These are phyloP conservation scores for Tragopan temminckii DNA, from an alignment of 2,797 vertebrate genomes.

Conservation along the genomic window DNA sequence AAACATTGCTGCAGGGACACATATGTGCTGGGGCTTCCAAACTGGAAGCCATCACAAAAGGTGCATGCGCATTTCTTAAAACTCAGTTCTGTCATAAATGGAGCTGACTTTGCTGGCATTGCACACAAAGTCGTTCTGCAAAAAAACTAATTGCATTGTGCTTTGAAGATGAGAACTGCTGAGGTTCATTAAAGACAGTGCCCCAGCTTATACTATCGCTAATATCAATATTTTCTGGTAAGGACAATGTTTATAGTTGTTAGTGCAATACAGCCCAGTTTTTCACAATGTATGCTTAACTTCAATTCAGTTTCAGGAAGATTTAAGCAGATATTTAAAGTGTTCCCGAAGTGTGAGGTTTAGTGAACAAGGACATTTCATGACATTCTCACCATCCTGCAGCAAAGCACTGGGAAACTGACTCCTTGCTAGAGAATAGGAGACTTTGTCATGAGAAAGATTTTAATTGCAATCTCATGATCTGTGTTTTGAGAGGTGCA, in stretches of 20 bases:
- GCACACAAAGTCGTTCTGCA: background rate
- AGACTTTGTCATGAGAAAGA: background rate
- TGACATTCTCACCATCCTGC: background rate
- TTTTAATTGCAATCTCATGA: rapidly evolving
- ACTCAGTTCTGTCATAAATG: background rate
- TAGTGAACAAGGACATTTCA: background rate
- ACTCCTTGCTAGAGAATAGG: background rate
- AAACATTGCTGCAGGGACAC: background rate
- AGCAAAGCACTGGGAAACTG: background rate
- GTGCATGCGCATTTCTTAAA: background rate
- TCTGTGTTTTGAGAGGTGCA: background rate
- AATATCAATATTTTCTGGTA: background rate
- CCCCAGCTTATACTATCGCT: background rate
- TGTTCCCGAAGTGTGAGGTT: background rate
- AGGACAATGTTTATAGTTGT: background rate
- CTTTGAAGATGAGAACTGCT: background rate
- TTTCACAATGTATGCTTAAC: background rate
- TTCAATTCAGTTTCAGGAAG: background rate
- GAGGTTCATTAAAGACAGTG: background rate
- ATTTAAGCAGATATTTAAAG: background rate
- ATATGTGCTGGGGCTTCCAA: background rate
- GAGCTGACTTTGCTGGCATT: background rate
- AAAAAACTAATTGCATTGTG: background rate
- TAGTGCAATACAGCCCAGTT: background rate
- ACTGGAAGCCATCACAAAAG: background rate